Conservation (phyloP, 2,888 invertebrate species). For the Aphodius granarius region DNA sequence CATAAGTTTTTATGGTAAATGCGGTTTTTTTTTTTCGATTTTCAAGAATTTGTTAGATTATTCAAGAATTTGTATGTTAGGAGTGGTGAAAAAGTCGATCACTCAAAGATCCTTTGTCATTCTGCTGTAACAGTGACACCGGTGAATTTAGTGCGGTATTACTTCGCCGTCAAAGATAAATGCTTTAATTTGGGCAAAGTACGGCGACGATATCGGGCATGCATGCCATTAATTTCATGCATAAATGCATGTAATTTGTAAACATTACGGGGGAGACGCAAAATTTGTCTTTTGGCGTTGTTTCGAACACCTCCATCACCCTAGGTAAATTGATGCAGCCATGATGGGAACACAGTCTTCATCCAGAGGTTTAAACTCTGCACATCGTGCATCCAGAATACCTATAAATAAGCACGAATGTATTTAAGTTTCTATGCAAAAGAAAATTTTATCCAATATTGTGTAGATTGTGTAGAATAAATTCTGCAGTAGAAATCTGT, state of each 20-base stretch:
- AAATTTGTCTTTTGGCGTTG: constrained; percentile 26
- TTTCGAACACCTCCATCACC: neutral
- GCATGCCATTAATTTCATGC: constrained; percentile 41
- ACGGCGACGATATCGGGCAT: constrained; percentile 35
- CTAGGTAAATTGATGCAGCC: neutral
- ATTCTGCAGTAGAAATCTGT: no score
- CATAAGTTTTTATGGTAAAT: no score
- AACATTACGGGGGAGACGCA: constrained; percentile 32
- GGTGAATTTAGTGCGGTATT: neutral
- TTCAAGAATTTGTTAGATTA: no score
- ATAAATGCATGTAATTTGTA: constrained; percentile 43
- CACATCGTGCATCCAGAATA: no score
- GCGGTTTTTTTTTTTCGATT: no score
- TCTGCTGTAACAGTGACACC: neutral
- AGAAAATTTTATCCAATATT: no score
- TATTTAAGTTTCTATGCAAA: no score
- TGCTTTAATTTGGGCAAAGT: constrained; percentile 35
- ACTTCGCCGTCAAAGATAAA: constrained; percentile 31
- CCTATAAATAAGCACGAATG: no score
- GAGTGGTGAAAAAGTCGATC: neutral
- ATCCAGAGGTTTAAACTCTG: neutral
- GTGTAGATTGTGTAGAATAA: no score
- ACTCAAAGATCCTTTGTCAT: neutral
- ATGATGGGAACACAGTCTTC: neutral
- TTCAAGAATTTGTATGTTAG: no score